Conservation (phyloP, 2,888 invertebrate genomes). For the Aspidiotus destructor region DNA sequence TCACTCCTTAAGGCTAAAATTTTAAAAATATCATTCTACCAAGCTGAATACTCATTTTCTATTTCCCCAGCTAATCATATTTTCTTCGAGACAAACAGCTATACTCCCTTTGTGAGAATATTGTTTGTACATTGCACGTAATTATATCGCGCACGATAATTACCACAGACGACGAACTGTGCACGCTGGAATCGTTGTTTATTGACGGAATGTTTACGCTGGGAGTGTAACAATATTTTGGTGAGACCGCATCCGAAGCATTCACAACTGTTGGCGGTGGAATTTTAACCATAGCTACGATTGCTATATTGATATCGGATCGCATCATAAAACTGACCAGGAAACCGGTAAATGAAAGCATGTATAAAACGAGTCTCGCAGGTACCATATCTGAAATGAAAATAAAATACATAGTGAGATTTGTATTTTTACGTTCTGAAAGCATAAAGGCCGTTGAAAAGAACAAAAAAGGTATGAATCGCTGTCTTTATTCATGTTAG, state of each 20-base stretch:
- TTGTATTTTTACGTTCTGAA: not conserved
- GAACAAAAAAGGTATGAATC: not conserved
- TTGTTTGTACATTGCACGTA: no score
- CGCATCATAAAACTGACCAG: slow-evolving; percentile 67
- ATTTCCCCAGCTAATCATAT: no score
- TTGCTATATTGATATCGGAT: slow-evolving; percentile 60
- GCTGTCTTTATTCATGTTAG: no score
- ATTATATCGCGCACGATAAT: not conserved
- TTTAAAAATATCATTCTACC: no score
- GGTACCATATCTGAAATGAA: slow-evolving; percentile 48
- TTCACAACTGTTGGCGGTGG: slow-evolving; percentile 36
- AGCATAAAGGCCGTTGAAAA: not conserved
- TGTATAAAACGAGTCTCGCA: slow-evolving; percentile 58
- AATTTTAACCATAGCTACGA: slow-evolving; percentile 56
- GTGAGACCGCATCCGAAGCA: slow-evolving; percentile 37
- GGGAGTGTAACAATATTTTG: slow-evolving; percentile 20
- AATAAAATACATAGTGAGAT: not conserved
- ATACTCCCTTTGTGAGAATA: no score
- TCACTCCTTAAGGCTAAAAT: no score
- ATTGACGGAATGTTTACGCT: slow-evolving; percentile 9
- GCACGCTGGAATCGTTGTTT: slow-evolving; percentile 20
- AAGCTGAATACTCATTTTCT: no score
- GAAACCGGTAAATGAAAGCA: slow-evolving; percentile 62
- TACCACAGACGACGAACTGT: slow-evolving; percentile 13
- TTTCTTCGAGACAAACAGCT: no score